Evolutionary conservation across 2,113 vertebrate genomes (phyloP).

Genomic region (Octodon degus): DNA sequence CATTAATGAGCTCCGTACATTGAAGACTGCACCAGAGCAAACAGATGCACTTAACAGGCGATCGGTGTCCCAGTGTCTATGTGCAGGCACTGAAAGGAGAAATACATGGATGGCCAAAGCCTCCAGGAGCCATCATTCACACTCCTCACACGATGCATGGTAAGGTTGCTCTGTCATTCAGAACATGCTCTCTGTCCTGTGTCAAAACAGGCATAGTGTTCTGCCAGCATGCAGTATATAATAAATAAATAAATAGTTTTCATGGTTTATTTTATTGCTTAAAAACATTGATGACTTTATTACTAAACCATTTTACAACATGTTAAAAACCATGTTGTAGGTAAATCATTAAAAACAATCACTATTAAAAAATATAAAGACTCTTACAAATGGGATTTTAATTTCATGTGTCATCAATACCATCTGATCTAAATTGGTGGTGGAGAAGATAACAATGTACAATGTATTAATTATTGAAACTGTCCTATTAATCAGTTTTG

Average conservation of each 20-base stretch:
- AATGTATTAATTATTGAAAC: no score
- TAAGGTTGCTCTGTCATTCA: constrained; percentile 60
- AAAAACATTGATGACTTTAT: constrained; percentile 77
- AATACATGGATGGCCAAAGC: background rate
- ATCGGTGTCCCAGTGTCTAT: background rate
- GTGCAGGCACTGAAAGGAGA: background rate
- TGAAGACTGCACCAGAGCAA: background rate
- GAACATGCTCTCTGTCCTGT: background rate
- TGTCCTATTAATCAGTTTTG: no score
- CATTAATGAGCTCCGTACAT: background rate
- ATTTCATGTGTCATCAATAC: constrained; percentile 74
- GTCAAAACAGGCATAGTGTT: constrained; percentile 62
- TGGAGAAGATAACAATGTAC: no score
- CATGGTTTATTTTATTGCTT: constrained; percentile 67
- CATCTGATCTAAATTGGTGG: constrained; percentile 66
- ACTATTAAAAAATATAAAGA: constrained; percentile 81
- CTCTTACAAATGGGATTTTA: constrained; percentile 70
- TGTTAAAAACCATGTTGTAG: constrained; percentile 68
- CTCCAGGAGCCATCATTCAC: background rate
- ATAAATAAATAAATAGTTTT: constrained; percentile 46
- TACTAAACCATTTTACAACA: constrained; percentile 74
- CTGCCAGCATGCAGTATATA: constrained; percentile 67
- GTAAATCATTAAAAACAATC: constrained; percentile 82
- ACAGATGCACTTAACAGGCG: background rate
- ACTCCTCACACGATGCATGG: constrained; percentile 38